Evolutionary conservation across 2,113 vertebrate genomes (phyloP), one percentile per base, ranked within the genome.

Genomic region (Haemorhous mexicanus): DNA sequence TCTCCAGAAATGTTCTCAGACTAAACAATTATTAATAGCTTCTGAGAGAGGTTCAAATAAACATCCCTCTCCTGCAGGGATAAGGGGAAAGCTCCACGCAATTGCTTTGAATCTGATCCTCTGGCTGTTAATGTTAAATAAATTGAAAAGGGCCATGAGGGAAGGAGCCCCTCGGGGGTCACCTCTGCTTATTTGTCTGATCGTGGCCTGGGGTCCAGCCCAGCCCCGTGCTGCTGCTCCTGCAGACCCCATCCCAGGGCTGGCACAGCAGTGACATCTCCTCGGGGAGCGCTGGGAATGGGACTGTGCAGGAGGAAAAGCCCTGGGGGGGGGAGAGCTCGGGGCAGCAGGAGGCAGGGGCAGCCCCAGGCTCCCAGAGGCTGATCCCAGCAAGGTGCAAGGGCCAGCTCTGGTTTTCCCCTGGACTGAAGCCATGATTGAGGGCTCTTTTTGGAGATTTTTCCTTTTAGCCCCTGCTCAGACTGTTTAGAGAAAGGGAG

Each of bases 11-110:
- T n/a, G 77, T 89, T 86, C 96, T 89, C 93, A 97, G 97, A 97
- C 97, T 97, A 96, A 97, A 97, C 96, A 97, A 66, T 97, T 97
- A 94, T 94, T 96, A 89, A 94, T 89, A 89, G 90, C 89, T 91
- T 79, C 86, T 89, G 92, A 82, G 89, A 88, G 90, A 86, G 90
- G 87, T 75, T 96, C 95, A 97, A 94, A 91, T 94, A 96, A 95
- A 93, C 89, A 93, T 87, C 87, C 64, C 79, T 82, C 91, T 94
- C 95, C 97, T 67, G 96, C 96, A 69, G 96, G 96, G 96, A 95
- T 64, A 79, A 83, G 90, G 94, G 82, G 91, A 41, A 55, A 89
- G 82, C 92, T 84, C 10, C 63, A 12, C 18, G 18, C 61, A 16
- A 15, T 49, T 12, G 55, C 96, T 95, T 95, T 95, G 94, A 96